phyloP scores from a whole-genome alignment of 2,113 vertebrate genomes.

The Lophura nycthemera region DNA sequence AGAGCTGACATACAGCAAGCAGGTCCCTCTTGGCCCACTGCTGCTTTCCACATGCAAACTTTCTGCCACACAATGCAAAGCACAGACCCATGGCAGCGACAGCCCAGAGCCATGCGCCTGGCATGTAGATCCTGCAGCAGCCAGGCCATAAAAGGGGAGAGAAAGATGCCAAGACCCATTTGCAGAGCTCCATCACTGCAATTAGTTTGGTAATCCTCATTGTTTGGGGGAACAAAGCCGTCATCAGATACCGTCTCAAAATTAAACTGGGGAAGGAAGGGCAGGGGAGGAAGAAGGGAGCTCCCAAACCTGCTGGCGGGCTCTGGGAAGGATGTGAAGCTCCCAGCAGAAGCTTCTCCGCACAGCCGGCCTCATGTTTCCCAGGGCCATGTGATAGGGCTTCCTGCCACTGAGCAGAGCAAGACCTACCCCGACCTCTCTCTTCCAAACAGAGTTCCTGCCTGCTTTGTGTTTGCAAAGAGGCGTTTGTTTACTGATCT shows the following conservation, averaged over 20 bases:
- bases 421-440: slow-evolving; percentile 67
- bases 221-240: slow-evolving; percentile 52
- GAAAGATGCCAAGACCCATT: background rate
- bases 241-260: background rate
- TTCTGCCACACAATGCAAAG: background rate
- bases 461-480: slow-evolving; percentile 63
- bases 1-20: background rate
- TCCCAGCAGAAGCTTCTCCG: slow-evolving; percentile 55
- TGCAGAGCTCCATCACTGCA: background rate
- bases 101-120: background rate
- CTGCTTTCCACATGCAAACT: background rate
- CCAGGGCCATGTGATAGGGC: slow-evolving; percentile 69
- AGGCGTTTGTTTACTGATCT: slow-evolving; percentile 78
- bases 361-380: slow-evolving; percentile 44
- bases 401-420: slow-evolving; percentile 63
- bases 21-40: background rate
- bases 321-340: slow-evolving; percentile 60
- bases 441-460: slow-evolving; percentile 69
- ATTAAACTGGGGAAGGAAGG: slow-evolving; percentile 48
- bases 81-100: fast-evolving
- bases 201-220: slow-evolving; percentile 18
- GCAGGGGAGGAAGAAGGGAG: slow-evolving; percentile 21
- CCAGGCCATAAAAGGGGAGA: background rate
- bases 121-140: background rate
- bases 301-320: slow-evolving; percentile 18